These are phyloP conservation scores for Gopherus flavomarginatus DNA, from an alignment of 2,113 vertebrate genomes.

Conservation along the genomic window DNA sequence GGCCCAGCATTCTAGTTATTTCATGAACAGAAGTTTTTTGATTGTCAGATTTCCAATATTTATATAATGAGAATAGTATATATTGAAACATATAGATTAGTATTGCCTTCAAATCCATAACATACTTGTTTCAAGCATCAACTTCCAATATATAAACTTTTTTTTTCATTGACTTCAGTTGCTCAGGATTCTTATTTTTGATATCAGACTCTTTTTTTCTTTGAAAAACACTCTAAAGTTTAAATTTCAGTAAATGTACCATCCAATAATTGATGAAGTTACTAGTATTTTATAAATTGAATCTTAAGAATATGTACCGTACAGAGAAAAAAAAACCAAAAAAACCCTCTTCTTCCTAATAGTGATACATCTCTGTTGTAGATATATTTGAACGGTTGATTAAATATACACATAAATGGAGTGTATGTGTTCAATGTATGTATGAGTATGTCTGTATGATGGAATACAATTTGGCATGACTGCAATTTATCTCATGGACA, in stretches of 20 bases:
- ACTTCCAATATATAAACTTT: neutral
- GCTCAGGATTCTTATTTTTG: neutral
- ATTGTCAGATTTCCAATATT: neutral
- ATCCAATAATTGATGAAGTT: neutral
- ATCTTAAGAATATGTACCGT: neutral
- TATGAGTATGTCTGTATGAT: slow-evolving; percentile 25
- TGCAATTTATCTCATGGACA: slow-evolving; percentile 39
- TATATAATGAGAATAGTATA: neutral
- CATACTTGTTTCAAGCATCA: neutral
- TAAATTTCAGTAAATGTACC: neutral
- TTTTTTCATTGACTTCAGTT: slow-evolving; percentile 5
- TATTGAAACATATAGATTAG: neutral
- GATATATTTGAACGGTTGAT: neutral
- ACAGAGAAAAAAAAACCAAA: neutral
- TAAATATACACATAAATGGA: slow-evolving; percentile 29
- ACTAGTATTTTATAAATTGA: slow-evolving; percentile 3
- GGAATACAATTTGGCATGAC: neutral
- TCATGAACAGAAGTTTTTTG: accelerated
- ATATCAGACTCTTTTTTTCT: neutral
- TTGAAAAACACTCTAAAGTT: slow-evolving; percentile 18
- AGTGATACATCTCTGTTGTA: slow-evolving; percentile 28
- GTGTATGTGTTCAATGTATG: neutral
- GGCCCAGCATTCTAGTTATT: neutral
- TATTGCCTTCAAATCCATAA: neutral
- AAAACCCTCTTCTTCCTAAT: neutral